Evolutionary conservation across 2,113 vertebrate species (phyloP).

Genomic region (Rhineura floridana): DNA sequence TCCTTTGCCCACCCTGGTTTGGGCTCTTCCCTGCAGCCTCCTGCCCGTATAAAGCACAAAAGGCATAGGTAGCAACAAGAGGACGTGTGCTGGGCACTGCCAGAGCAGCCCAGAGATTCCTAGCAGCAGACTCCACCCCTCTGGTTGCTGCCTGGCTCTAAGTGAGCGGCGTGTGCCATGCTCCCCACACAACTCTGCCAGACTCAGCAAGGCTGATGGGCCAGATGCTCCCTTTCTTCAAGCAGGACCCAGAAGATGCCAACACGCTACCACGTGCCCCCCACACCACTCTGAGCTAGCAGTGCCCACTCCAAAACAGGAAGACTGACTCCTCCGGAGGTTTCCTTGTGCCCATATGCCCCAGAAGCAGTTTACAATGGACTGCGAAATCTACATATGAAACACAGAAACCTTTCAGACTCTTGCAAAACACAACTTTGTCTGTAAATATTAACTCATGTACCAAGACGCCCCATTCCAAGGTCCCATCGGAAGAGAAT

Average conservation of each 20-base stretch:
- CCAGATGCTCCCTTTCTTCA: neutral
- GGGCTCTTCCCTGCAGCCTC: neutral
- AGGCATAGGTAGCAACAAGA: neutral
- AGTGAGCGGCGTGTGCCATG: neutral
- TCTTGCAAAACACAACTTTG: neutral
- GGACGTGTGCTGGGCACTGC: neutral
- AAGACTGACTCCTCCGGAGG: no score
- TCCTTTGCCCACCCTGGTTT: neutral
- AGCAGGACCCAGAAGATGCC: neutral
- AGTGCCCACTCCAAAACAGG: no score
- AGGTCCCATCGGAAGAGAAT: neutral
- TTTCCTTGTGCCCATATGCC: neutral
- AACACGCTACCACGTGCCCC: no score
- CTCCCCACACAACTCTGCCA: neutral
- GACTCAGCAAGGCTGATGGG: neutral
- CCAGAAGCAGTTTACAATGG: neutral
- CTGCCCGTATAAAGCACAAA: neutral
- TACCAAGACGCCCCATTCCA: neutral
- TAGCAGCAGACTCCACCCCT: no score
- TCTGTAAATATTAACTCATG: conserved; percentile 26
- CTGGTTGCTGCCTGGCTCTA: neutral
- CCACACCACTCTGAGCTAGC: neutral
- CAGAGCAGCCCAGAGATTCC: neutral
- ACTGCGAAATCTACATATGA: neutral
- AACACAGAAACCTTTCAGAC: neutral